Evolutionary conservation across 2,797 vertebrate species (phyloP).

Genomic region (Trachurus trachurus): DNA sequence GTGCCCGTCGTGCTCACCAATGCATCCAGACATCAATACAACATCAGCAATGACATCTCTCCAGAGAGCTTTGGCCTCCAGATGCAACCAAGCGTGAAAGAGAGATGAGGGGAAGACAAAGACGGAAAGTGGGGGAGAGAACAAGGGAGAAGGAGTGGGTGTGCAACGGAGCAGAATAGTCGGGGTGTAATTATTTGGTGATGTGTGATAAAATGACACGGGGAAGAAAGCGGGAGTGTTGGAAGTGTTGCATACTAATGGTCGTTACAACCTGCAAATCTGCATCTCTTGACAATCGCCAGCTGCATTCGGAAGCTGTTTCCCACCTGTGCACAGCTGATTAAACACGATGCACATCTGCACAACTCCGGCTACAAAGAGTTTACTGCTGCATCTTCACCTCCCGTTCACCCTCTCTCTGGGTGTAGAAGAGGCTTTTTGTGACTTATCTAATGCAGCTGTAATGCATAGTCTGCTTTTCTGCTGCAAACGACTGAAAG

Average conservation of each 20-base stretch:
- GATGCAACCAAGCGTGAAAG: slow-evolving; percentile 57
- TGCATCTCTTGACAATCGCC: slow-evolving; percentile 40
- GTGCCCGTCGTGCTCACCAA: slow-evolving; percentile 29
- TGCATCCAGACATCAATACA: slow-evolving; percentile 55
- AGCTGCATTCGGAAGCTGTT: slow-evolving; percentile 36
- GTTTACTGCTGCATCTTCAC: slow-evolving; percentile 8
- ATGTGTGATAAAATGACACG: slow-evolving; percentile 67
- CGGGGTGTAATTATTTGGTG: slow-evolving; percentile 64
- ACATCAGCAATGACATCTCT: slow-evolving; percentile 64
- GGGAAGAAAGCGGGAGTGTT: slow-evolving; percentile 38
- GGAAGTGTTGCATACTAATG: slow-evolving; percentile 59
- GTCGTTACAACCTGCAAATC: slow-evolving; percentile 21
- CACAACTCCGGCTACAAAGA: slow-evolving; percentile 12
- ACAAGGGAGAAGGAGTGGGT: slow-evolving; percentile 32
- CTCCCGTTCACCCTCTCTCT: slow-evolving; percentile 32
- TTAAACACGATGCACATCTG: slow-evolving; percentile 32
- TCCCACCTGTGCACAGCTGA: slow-evolving; percentile 47
- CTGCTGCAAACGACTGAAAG: slow-evolving; percentile 6
- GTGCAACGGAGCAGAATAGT: slow-evolving; percentile 57
- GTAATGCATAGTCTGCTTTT: slow-evolving; percentile 4
- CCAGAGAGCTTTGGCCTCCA: slow-evolving; percentile 56
- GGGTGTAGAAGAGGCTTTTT: background rate
- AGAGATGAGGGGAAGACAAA: slow-evolving; percentile 63
- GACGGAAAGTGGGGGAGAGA: slow-evolving; percentile 33
- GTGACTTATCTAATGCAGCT: slow-evolving; percentile 1